These are phyloP conservation scores for Venustoraphidia nigricollis DNA, from an alignment of 2,888 invertebrate genomes.

Conservation along the genomic window DNA sequence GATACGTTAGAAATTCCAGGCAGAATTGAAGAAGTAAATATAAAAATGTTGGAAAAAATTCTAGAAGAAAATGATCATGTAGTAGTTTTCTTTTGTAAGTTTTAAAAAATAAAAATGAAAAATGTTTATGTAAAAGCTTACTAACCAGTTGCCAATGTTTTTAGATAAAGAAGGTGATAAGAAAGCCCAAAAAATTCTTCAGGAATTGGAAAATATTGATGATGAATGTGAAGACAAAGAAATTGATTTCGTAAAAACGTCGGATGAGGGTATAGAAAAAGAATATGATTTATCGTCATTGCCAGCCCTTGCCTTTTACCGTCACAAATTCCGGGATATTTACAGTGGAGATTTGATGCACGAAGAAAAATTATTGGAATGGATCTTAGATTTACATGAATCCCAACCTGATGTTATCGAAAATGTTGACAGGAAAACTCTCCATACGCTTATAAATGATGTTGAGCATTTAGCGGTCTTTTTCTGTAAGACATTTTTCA, in stretches of 20 bases:
- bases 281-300: conserved; percentile 72
- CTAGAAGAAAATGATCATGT: conserved; percentile 75
- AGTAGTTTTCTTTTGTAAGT: conserved; percentile 87
- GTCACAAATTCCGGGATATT: conserved; percentile 76
- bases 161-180: conserved; percentile 80
- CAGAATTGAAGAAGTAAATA: conserved; percentile 83
- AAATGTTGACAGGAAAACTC: conserved; percentile 76
- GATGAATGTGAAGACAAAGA: conserved; percentile 85
- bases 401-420: conserved; percentile 81
- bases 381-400: conserved; percentile 75
- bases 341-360: conserved; percentile 83
- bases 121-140: background rate
- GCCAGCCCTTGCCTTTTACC: conserved; percentile 74
- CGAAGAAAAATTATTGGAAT: conserved; percentile 76
- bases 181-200: conserved; percentile 73
- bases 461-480: conserved; percentile 85
- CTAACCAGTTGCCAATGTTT: conserved; percentile 8
- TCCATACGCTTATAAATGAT: conserved; percentile 77
- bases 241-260: conserved; percentile 83
- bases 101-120: conserved; percentile 3
- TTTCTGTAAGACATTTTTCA: conserved; percentile 54
- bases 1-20: conserved; percentile 83
- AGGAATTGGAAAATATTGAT: conserved; percentile 82
- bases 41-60: conserved; percentile 79
- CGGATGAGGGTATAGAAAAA: conserved; percentile 72